phyloP scores from a whole-genome alignment of 2,113 vertebrate genomes.

The Platanista minor region DNA sequence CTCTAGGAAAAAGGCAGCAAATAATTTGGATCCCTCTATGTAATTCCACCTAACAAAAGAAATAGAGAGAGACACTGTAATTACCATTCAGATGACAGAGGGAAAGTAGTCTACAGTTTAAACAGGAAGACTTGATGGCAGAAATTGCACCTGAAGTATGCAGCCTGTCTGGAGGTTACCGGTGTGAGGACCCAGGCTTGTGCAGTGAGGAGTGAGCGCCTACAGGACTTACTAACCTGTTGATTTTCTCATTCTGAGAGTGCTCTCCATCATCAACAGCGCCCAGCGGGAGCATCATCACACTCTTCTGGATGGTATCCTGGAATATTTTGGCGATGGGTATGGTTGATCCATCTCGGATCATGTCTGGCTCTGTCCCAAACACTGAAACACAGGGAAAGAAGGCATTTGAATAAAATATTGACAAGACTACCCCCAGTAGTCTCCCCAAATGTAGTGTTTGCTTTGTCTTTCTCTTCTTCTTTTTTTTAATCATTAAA shows the following conservation, averaged over 20 bases:
- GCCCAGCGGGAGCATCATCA: constrained; percentile 84
- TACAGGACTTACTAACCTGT: constrained; percentile 75
- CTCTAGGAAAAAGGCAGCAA: constrained; percentile 83
- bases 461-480: neutral
- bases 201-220: accelerated
- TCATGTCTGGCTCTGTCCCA: constrained; percentile 83
- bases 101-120: neutral
- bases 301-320: constrained; percentile 75
- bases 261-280: constrained; percentile 82
- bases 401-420: neutral
- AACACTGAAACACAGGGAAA: constrained; percentile 79
- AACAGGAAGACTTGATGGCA: neutral
- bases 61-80: neutral
- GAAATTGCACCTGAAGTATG: neutral
- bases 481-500: neutral
- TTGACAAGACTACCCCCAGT: neutral
- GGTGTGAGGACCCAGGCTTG: accelerated
- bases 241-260: constrained; percentile 87
- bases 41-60: constrained; percentile 80
- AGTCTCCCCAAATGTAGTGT: neutral
- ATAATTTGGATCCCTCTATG: constrained; percentile 83
- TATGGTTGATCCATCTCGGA: constrained; percentile 84
- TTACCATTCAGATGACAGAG: neutral
- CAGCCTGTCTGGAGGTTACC: accelerated
- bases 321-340: constrained; percentile 82